A percentile compares a stretch with the other conserved stretches of the same genome.
These are phyloP conservation scores for Ruditapes philippinarum DNA, from an alignment of 1,140 invertebrate genomes.

Conservation along the genomic window DNA sequence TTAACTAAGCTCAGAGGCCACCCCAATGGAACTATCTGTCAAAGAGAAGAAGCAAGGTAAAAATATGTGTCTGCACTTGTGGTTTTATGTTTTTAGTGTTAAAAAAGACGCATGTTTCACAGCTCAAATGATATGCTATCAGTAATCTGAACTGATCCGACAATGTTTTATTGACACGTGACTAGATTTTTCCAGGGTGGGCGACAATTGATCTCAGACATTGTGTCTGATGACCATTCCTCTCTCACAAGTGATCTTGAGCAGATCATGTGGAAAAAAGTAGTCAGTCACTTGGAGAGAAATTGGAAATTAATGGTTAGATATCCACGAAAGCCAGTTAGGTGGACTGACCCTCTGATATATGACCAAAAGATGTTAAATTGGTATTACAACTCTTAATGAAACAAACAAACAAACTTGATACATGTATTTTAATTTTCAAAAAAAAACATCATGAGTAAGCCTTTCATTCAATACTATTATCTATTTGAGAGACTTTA, in stretches of 20 bases:
- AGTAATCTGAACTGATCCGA: too few species aligned
- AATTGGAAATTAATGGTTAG: slow-evolving; percentile 11
- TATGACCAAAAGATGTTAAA: slow-evolving; percentile 21
- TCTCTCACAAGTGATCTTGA: not conserved
- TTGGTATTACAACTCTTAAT: not conserved
- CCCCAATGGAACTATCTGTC: too few species aligned
- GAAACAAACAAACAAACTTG: not conserved
- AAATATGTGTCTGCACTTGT: too few species aligned
- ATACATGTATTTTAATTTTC: not conserved
- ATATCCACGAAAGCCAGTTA: slow-evolving; percentile 12
- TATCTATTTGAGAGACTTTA: not conserved
- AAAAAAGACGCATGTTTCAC: too few species aligned
- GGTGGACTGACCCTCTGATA: slow-evolving; percentile 8
- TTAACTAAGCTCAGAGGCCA: too few species aligned
- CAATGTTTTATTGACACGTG: too few species aligned
- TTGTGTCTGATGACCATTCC: not conserved
- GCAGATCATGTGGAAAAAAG: slow-evolving; percentile 16
- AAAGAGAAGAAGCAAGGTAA: too few species aligned
- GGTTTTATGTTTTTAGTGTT: too few species aligned
- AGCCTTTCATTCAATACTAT: not conserved
- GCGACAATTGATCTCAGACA: not conserved
- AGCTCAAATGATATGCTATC: too few species aligned
- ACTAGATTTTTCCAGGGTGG: too few species aligned
- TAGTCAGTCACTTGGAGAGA: slow-evolving; percentile 5
- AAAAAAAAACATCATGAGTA: not conserved